Percentiles rank a stretch among this genome's conserved stretches.
Conservation (phyloP, 2,888 invertebrate species). For the Yponomeuta sedellus region DNA sequence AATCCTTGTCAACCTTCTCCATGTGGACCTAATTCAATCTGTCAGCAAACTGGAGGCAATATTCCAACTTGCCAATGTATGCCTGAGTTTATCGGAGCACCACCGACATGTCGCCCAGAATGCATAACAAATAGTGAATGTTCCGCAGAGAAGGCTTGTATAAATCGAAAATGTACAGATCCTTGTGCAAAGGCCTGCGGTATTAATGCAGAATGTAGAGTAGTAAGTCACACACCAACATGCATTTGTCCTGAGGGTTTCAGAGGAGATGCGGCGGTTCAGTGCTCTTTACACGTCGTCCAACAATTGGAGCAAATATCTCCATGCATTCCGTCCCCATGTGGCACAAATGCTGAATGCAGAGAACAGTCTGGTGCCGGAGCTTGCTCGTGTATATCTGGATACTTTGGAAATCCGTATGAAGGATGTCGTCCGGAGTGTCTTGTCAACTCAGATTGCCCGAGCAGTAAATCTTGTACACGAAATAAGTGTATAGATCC, state of each 20-base stretch:
- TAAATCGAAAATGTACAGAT: conserved; percentile 85
- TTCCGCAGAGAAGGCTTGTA: conserved; percentile 80
- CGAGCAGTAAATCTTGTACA: conserved; percentile 81
- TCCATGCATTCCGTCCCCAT: conserved; percentile 79
- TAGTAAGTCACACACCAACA: conserved; percentile 84
- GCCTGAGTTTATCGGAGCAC: conserved; percentile 80
- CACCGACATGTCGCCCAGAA: conserved; percentile 84
- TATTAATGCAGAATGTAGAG: conserved; percentile 83
- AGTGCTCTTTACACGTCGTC: conserved; percentile 64
- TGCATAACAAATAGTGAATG: conserved; percentile 85
- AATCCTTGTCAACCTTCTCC: conserved; percentile 85
- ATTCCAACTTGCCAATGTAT: conserved; percentile 84
- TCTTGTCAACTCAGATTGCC: conserved; percentile 82
- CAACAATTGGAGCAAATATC: conserved; percentile 48
- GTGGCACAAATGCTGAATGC: conserved; percentile 80
- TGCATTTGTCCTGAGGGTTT: conserved; percentile 82
- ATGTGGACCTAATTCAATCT: conserved; percentile 84
- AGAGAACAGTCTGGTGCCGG: conserved; percentile 75
- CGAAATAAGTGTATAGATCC: conserved; percentile 86
- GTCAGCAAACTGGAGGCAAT: conserved; percentile 70
- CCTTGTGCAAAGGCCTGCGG: conserved; percentile 87
- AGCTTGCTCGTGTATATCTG: conserved; percentile 82
- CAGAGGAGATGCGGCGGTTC: conserved; percentile 84
- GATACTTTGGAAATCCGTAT: conserved; percentile 87
- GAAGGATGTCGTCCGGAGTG: conserved; percentile 87